Base-by-base conservation (phyloP, 2,888 invertebrate genomes). In the Caenorhabditis zanzibari region DNA sequence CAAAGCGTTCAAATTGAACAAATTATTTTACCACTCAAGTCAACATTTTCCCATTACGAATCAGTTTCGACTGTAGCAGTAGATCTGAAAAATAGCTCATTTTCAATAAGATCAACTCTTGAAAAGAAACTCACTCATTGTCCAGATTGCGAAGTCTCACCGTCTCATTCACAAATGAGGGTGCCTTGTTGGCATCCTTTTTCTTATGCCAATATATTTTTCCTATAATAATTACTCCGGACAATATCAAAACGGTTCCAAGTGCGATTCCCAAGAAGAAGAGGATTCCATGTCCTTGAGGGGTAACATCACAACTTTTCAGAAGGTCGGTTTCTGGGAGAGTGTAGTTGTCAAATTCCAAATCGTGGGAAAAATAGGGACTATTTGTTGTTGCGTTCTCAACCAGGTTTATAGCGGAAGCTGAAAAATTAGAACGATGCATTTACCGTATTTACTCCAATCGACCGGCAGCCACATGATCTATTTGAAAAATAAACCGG, bases 231-330 rank as follows among this genome's bases (percentile, higher is more conserved):
- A 59, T 7, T 10, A 22, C 3, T 9, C 32, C 24, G 6, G 24
- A 16, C 7, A 26, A 14, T 22, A 61, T 16, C 12, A 41, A 14
- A 24, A 26, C 59, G 12, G 14, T 7, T 2, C n/a, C n/a, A 7
- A 66, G 19, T n/a, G n/a, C 35, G 26, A 24, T 5, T 4, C 22
- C 19, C 3, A 19, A 41, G 12, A 24, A 41, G 16, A 41, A 16
- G 6, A 32, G 26, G 16, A 61, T 4, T 24, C 22, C 61, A 41
- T 61, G 59, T 9, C 24, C 59, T 59, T 59, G 59, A 22, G n/a
- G 32, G 7, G 1, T n/a, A 6, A 6, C 5, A 24, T 41, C 61
- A 41, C 35, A 41, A 41, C 16, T 41, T 41, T 32, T 32, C 32
- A 58, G 2, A n/a, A 16, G 24, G 22, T 41, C 22, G 10, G 54